Conservation (phyloP, 2,113 vertebrate genomes). For the Microtus pennsylvanicus region DNA sequence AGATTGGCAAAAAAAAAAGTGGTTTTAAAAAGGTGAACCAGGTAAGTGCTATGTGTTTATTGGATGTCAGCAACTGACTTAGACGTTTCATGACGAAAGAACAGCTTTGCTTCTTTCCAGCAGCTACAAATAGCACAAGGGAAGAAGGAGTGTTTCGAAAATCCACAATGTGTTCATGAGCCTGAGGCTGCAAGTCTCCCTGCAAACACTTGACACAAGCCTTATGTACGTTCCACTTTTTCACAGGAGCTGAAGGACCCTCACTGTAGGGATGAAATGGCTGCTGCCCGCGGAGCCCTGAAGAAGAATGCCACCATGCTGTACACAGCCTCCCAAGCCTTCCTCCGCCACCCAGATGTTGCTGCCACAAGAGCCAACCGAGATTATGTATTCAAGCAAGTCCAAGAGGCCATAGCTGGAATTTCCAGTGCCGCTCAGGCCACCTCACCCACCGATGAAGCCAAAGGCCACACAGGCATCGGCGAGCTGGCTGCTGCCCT, state of each 20-base stretch:
- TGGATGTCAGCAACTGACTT: not conserved
- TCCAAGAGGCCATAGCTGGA: constrained; percentile 98
- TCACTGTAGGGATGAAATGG: constrained; percentile 99
- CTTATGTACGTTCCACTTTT: not conserved
- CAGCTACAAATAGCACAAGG: not conserved
- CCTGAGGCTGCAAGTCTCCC: not conserved
- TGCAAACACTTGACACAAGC: not conserved
- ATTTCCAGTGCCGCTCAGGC: constrained; percentile 98
- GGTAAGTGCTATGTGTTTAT: not conserved
- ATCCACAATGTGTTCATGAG: not conserved
- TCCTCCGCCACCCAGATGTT: constrained; percentile 97
- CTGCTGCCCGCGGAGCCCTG: constrained; percentile 95
- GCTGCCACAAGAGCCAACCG: constrained; percentile 97
- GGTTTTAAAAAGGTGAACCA: not conserved
- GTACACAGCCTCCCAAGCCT: constrained; percentile 98
- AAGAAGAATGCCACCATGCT: constrained; percentile 99
- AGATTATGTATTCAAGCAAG: constrained; percentile 99
- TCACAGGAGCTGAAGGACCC: constrained; percentile 97
- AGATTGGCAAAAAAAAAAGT: not conserved
- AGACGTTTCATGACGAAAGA: not conserved
- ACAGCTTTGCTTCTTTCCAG: not conserved
- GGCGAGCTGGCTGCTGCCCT: constrained; percentile 97
- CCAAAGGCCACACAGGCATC: constrained; percentile 97
- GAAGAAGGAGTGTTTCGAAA: not conserved
- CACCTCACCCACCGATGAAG: constrained; percentile 96